Evolutionary conservation across 1,140 invertebrate species (phyloP).

Genomic region (Heliconius nattereri): DNA sequence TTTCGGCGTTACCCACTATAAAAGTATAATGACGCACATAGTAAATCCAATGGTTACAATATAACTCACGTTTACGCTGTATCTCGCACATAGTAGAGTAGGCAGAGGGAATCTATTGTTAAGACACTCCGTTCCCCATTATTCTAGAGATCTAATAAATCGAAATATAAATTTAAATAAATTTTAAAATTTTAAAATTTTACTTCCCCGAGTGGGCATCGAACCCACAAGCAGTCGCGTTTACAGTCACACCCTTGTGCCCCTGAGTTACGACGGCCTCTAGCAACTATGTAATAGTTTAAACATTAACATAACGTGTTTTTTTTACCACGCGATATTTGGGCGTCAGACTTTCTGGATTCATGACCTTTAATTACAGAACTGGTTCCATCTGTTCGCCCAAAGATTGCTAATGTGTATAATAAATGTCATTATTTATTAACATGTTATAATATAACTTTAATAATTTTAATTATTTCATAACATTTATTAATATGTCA

Average conservation of each 20-base stretch:
- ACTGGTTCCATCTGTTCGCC: conserved; percentile 3
- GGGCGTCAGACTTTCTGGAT: conserved; percentile 32
- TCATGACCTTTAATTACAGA: conserved; percentile 25
- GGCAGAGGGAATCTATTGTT: no score
- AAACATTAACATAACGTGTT: conserved; percentile 18
- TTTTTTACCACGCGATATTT: conserved; percentile 15
- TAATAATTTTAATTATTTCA: not conserved
- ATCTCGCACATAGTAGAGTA: no score
- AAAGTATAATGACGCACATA: conserved; percentile 22
- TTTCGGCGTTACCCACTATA: conserved; percentile 6
- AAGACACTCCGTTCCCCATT: no score
- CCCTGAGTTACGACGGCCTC: no score
- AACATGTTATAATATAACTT: not conserved
- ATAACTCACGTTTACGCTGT: not conserved
- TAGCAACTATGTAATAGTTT: conserved; percentile 3
- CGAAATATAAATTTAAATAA: no score
- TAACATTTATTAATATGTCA: no score
- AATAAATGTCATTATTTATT: not conserved
- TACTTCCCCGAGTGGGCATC: no score
- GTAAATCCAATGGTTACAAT: conserved; percentile 24
- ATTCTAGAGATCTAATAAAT: no score
- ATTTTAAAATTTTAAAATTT: no score
- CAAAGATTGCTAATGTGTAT: not conserved
- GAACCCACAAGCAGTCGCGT: no score
- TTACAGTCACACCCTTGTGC: no score